Percentiles rank a stretch among this genome's conserved stretches.
Conservation (phyloP, 2,113 vertebrate genomes). For the Bubo blakistoni region DNA sequence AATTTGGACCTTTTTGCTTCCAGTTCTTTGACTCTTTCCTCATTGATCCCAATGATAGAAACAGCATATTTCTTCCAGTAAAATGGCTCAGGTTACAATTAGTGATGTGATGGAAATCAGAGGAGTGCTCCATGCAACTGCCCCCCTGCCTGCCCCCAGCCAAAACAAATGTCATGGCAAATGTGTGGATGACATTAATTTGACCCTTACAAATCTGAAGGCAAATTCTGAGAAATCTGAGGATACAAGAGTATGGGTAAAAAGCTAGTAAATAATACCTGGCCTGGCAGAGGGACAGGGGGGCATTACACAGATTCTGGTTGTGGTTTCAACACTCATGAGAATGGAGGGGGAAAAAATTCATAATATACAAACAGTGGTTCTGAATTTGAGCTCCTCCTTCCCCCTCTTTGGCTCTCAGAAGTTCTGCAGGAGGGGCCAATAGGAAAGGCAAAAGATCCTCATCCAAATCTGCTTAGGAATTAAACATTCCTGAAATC, state of each 20-base stretch:
- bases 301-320: not conserved
- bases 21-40: not conserved
- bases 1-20: conserved; percentile 14
- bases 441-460: not conserved
- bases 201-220: not conserved
- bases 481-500: conserved; percentile 43
- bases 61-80: conserved; percentile 41
- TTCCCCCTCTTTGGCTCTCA: not conserved
- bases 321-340: not conserved
- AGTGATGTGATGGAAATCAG: not conserved
- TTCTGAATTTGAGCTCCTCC: not conserved
- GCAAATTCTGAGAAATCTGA: not conserved
- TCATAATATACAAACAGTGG: not conserved
- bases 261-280: not conserved
- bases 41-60: not conserved
- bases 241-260: not conserved
- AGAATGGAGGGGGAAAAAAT: not conserved
- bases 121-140: not conserved
- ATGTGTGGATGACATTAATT: not conserved
- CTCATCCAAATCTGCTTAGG: conserved; percentile 17
- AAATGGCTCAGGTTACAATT: conserved; percentile 51
- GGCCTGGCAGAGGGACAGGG: not conserved
- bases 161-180: not conserved
- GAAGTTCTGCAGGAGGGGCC: accelerated
- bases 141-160: not conserved